Percentiles rank a stretch among this genome's conserved stretches.
Conservation (phyloP, 2,888 invertebrate species). For the Callyntrura guangdongensis region DNA sequence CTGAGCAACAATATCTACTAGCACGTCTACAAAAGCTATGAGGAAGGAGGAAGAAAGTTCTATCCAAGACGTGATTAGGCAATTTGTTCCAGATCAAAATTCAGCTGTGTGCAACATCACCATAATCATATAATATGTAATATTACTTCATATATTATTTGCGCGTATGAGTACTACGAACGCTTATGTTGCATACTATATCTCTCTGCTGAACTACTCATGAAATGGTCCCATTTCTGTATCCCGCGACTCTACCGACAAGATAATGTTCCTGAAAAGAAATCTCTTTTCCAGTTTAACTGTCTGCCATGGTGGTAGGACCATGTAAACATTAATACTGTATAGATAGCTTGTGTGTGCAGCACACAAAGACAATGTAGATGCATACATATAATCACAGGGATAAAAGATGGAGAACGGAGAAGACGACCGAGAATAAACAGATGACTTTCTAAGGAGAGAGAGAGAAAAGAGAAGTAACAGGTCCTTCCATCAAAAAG, state of each 20-base stretch:
- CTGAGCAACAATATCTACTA: conserved; percentile 12
- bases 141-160: conserved; percentile 35
- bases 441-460: conserved; percentile 67
- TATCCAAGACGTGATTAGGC: conserved; percentile 70
- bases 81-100: conserved; percentile 74
- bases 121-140: conserved; percentile 1
- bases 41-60: conserved; percentile 46
- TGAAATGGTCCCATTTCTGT: conserved; percentile 28
- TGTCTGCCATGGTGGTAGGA: background rate
- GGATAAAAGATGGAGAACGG: conserved; percentile 24
- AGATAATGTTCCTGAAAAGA: conserved; percentile 50
- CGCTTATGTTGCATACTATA: background rate
- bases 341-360: background rate
- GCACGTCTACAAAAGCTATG: conserved; percentile 5
- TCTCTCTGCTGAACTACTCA: background rate
- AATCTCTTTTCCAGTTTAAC: background rate
- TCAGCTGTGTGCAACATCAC: conserved; percentile 40
- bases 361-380: background rate
- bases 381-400: conserved; percentile 11
- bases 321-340: background rate
- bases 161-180: background rate
- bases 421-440: conserved; percentile 61
- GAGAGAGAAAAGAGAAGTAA: conserved; percentile 74
- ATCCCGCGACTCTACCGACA: conserved; percentile 3
- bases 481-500: conserved; percentile 59